Evolutionary conservation across 1,140 invertebrate species (phyloP).

Genomic region (Lepidurus arcticus): DNA sequence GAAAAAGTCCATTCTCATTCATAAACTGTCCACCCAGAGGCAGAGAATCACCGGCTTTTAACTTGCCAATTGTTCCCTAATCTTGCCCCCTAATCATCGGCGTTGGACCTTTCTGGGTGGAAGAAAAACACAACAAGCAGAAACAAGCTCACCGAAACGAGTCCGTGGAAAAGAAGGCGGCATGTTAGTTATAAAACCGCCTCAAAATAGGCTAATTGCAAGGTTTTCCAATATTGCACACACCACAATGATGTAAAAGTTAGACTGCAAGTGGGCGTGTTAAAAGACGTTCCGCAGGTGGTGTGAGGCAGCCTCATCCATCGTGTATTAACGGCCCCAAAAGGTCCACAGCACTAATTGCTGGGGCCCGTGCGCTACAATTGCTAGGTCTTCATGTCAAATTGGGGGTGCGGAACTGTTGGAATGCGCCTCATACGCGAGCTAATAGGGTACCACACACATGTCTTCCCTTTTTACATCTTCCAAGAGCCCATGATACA

Average conservation of each 20-base stretch:
- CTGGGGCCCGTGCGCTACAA: background rate
- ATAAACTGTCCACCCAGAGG: constrained; percentile 12
- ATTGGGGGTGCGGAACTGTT: background rate
- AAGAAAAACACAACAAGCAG: too few species aligned
- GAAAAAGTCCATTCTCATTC: background rate
- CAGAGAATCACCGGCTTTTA: background rate
- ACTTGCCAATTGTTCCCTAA: background rate
- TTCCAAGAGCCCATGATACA: background rate
- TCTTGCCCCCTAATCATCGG: too few species aligned
- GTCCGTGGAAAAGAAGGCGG: too few species aligned
- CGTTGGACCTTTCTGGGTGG: too few species aligned
- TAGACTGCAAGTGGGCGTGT: background rate
- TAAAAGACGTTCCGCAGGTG: background rate
- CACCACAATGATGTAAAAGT: background rate
- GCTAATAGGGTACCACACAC: background rate
- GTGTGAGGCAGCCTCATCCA: constrained; percentile 13
- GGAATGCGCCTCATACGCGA: constrained; percentile 7
- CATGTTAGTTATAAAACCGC: too few species aligned
- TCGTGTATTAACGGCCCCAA: background rate
- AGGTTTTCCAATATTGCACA: background rate
- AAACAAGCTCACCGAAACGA: too few species aligned
- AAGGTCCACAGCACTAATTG: background rate
- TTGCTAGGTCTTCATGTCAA: background rate
- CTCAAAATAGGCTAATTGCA: too few species aligned
- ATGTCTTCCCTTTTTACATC: background rate